Conservation (phyloP, 2,797 vertebrate genomes). For the Dicrostonyx torquatus region DNA sequence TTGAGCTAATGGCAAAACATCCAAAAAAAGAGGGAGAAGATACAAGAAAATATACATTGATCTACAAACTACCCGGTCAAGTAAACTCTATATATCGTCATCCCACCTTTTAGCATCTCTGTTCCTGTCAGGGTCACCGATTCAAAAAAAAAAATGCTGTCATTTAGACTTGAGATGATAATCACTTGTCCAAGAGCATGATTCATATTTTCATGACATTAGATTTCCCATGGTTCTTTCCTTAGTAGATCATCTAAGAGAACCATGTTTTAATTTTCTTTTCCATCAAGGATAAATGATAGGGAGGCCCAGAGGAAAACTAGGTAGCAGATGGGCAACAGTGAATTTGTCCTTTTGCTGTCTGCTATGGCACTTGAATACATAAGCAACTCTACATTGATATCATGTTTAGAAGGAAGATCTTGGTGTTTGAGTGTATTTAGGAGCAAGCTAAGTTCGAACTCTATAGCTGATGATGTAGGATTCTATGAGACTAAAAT, state of each 20-base stretch:
- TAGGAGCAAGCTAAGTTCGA: background rate
- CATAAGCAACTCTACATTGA: conserved; percentile 38
- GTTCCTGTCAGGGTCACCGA: background rate
- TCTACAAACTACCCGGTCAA: background rate
- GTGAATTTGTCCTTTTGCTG: conserved; percentile 36
- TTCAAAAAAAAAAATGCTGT: conserved; percentile 14
- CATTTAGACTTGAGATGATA: conserved; percentile 47
- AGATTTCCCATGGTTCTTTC: conserved; percentile 22
- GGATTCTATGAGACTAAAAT: background rate
- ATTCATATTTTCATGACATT: background rate
- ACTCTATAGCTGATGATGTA: background rate
- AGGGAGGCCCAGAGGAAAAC: background rate
- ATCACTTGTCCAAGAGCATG: conserved; percentile 40
- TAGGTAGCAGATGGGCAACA: background rate
- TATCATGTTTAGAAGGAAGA: conserved; percentile 29
- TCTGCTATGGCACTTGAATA: background rate
- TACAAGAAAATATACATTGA: background rate
- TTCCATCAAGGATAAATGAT: conserved; percentile 11
- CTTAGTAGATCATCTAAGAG: conserved; percentile 52
- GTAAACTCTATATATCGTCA: background rate
- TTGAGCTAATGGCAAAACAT: background rate
- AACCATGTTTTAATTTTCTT: conserved; percentile 52
- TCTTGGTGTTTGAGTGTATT: background rate
- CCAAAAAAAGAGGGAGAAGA: background rate
- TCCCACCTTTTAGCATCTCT: background rate